Evolutionary conservation across 23 tunicate species (phyloP), one percentile per base, ranked within the genome.

Genomic region (Styela plicata): DNA sequence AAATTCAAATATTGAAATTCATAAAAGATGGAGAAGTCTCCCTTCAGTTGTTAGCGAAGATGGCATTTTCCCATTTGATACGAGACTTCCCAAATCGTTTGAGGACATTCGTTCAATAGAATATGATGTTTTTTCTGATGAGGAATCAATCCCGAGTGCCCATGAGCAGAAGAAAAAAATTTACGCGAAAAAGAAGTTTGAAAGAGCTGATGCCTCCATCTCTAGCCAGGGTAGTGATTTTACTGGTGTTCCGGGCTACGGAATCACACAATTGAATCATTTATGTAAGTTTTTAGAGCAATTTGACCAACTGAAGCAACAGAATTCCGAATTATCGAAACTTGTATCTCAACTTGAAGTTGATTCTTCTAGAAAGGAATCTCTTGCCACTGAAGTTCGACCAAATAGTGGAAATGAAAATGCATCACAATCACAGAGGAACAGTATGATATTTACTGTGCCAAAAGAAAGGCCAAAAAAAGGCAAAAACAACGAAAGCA

Each of bases 151-250:
- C 7, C 70, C 70, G 10, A 71, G 32, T 20, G 34, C 24, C 3
- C 36, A 34, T 22, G 57, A 44, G 57, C 57, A 44, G 13, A 30
- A 71, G 36, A 32, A 27, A 3, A 71, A 71, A 71, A 71, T 26
- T 34, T 21, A 28, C 34, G 34, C 77, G 3, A 34, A 30, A 71
- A 71, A 26, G 37, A 71, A 34, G 29, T 33, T 34, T 21, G 29
- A 31, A 16, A 13, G 34, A 21, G 32, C 77, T 28, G 23, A 28
- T 30, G 77, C 77, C 26, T 71, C 77, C 23, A 44, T 76, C 70
- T 52, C 81, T 24, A 76, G 81, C 24, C 81, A 76, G 44, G 66
- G 81, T 25, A 76, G 81, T 57, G 64, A 53, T 30, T 33, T 21
- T 65, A 17, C 31, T 1, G 81, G 22, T 44, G 2, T 21, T 21